Percentiles rank a stretch among this genome's conserved stretches.
phyloP scores from a whole-genome alignment of 2,113 vertebrate genomes.

The Carollia perspicillata region DNA sequence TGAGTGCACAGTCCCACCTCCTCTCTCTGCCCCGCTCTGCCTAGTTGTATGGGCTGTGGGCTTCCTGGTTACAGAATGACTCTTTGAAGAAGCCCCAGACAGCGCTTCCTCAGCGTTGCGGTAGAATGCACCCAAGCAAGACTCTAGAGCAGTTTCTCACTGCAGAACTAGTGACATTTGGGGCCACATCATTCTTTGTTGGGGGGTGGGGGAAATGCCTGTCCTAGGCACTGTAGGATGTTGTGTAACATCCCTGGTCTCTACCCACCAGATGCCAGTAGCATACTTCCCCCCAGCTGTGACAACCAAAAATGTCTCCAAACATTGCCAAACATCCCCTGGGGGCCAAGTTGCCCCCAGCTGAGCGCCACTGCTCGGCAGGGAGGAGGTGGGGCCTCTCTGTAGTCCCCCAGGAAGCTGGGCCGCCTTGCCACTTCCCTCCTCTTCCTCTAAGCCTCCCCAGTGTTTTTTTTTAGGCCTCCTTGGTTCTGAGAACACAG shows the following conservation, averaged over 20 bases:
- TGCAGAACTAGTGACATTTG: background rate
- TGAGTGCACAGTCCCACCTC: background rate
- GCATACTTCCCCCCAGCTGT: background rate
- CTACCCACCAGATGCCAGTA: background rate
- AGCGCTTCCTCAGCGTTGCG: constrained; percentile 4
- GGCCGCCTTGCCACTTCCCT: background rate
- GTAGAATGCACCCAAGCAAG: background rate
- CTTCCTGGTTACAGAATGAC: constrained; percentile 60
- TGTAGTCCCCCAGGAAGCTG: background rate
- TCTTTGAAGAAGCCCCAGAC: constrained; percentile 42
- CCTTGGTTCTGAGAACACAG: background rate
- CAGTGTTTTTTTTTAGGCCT: too few species aligned
- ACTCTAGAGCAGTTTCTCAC: background rate
- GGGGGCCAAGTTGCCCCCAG: too few species aligned
- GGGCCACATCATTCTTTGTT: background rate
- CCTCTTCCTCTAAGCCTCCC: background rate
- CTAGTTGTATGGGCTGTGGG: background rate
- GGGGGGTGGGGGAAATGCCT: too few species aligned
- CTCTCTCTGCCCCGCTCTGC: background rate
- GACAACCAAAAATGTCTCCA: background rate
- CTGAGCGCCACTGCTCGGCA: background rate
- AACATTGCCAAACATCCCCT: background rate
- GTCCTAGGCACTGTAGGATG: background rate
- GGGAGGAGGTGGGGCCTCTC: background rate
- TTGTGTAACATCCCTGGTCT: background rate